A percentile compares a stretch with the other conserved stretches of the same genome.
Conservation (phyloP, 2,888 invertebrate genomes). For the Seira sanloemensis region DNA sequence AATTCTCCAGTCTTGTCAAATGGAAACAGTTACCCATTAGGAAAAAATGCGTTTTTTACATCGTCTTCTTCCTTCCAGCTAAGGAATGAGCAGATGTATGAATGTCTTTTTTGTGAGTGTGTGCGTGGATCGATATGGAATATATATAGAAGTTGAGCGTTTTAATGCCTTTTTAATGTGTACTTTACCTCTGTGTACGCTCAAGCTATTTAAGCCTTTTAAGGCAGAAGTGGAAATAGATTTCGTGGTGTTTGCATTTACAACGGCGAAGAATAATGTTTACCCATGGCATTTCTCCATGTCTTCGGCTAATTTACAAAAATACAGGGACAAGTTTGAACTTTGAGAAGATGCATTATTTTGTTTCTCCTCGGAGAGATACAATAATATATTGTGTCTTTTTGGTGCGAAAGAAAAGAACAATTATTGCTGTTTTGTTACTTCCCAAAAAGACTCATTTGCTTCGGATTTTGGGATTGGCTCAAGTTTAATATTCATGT, state of each 20-base stretch:
- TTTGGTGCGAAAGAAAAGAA: neutral
- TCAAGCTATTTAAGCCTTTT: constrained; percentile 12
- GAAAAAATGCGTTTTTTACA: constrained; percentile 55
- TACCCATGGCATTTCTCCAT: constrained; percentile 1
- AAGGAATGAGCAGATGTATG: neutral
- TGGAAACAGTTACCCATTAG: constrained; percentile 63
- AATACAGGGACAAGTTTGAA: neutral
- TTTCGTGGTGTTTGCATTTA: constrained; percentile 2
- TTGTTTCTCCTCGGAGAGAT: no score
- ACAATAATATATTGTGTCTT: neutral
- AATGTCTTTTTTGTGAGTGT: constrained; percentile 12
- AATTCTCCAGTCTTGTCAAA: constrained; percentile 64
- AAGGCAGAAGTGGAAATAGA: constrained; percentile 21
- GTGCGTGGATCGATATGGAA: constrained; percentile 4
- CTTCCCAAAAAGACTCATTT: neutral
- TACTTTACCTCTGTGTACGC: neutral
- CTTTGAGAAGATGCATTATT: neutral
- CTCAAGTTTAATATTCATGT: no score
- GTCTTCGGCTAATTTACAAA: neutral
- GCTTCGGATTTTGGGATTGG: no score
- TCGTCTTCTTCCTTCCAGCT: neutral
- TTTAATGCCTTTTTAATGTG: constrained; percentile 14
- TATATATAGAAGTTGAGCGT: neutral
- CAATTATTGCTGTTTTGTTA: constrained; percentile 16
- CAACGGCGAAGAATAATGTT: neutral